Evolutionary conservation across 2,113 vertebrate species (phyloP), one percentile per base, ranked within the genome.

Genomic region (Grantiella picta): DNA sequence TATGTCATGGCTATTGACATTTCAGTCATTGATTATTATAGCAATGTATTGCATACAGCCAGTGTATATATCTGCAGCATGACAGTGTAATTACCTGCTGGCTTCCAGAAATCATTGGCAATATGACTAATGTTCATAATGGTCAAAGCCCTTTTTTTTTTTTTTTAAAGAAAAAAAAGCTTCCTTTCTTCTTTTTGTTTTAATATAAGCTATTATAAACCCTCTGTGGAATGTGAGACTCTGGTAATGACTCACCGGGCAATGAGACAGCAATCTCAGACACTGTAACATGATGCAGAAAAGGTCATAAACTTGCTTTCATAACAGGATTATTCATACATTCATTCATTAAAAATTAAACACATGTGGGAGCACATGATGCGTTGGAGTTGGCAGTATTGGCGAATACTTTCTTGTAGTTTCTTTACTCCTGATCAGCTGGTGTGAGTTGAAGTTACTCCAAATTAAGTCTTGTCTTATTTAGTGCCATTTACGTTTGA

Each of bases 301-400:
- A 96, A 97, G 90, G 90, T 89, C 83, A 73, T 40, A 36, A 44
- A 33, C 56, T 94, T 94, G 52, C 56, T 96, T 96, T 92, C 80
- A 29, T 65, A 82, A 84, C 45, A 53, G 82, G 56, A 61, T 96
- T 93, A 86, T 96, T 95, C 61, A 93, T 78, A 95, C 87, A 31
- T 77, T 93, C 85, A 97, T 88, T 96, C 91, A 97, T 97, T 97
- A 97, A 97, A 97, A 97, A 95, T 97, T 93, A 90, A 97, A 64
- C 28, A 61, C 11, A 5, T 3, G 15, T 72, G 36, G 49, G 53
- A 90, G 9, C 36, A 71, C 1, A 2, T 47, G 82, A 53, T 79
- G 57, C 38, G 42, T 87, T 96, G 85, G 49, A 61, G 75, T 87
- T 83, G 31, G 23, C 40, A 44, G 40, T 59, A 42, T 15, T 24